phyloP scores from a whole-genome alignment of 2,113 vertebrate species.

The Seriola quinqueradiata region DNA sequence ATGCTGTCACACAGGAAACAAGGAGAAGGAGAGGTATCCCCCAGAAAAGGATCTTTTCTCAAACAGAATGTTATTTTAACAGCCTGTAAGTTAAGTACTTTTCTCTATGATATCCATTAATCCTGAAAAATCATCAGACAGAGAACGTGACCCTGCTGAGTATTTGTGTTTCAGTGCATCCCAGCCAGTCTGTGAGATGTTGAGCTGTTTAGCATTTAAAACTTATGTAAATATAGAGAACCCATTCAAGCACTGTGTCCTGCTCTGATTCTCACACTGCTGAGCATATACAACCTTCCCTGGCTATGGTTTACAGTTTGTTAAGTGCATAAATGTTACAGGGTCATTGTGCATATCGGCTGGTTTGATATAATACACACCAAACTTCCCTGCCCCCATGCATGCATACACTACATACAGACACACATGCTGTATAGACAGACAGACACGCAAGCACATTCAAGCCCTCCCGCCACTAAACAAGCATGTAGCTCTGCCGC shows the following conservation, averaged over 20 bases:
- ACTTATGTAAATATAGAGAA: slow-evolving; percentile 35
- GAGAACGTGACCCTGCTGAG: not conserved
- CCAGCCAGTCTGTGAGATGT: slow-evolving; percentile 11
- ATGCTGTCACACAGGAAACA: slow-evolving; percentile 76
- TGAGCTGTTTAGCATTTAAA: slow-evolving; percentile 34
- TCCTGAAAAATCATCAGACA: slow-evolving; percentile 30
- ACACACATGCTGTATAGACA: slow-evolving; percentile 28
- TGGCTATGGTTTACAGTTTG: slow-evolving; percentile 47
- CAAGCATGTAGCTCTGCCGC: slow-evolving; percentile 46
- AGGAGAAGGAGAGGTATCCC: slow-evolving; percentile 51
- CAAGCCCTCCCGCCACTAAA: slow-evolving; percentile 40
- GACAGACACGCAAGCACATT: slow-evolving; percentile 9
- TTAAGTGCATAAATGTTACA: slow-evolving; percentile 65
- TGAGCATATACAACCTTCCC: slow-evolving; percentile 36
- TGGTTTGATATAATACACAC: slow-evolving; percentile 66
- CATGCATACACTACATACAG: slow-evolving; percentile 1
- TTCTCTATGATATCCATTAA: slow-evolving; percentile 5
- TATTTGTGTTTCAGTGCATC: slow-evolving; percentile 8
- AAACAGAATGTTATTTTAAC: slow-evolving; percentile 3
- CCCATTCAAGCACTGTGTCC: not conserved
- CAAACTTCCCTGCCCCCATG: slow-evolving; percentile 33
- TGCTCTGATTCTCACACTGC: slow-evolving; percentile 32
- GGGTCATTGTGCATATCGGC: slow-evolving; percentile 54
- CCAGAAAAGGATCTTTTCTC: slow-evolving; percentile 6
- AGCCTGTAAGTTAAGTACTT: slow-evolving; percentile 29